Conservation (phyloP, 2,113 vertebrate genomes). For the Poeciliopsis turrubarensis region DNA sequence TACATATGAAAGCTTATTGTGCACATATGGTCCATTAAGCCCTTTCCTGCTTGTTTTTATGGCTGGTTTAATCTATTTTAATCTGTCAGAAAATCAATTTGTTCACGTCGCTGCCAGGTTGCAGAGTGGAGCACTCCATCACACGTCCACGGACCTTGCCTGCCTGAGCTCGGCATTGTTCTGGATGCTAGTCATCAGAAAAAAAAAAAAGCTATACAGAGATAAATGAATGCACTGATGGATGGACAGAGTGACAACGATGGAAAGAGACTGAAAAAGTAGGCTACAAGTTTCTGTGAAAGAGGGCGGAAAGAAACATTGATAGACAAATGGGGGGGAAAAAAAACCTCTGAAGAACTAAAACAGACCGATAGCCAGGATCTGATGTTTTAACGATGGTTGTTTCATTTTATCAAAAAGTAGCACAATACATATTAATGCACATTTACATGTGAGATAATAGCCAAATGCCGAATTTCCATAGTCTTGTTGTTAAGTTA, state of each 20-base stretch:
- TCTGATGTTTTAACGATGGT: neutral
- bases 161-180: slow-evolving; percentile 59
- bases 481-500: too few relatives aligned
- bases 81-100: slow-evolving; percentile 85
- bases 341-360: slow-evolving; percentile 15
- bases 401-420: too few relatives aligned
- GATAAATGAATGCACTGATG: slow-evolving; percentile 66
- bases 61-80: slow-evolving; percentile 83
- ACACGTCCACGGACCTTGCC: slow-evolving; percentile 69
- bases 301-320: slow-evolving; percentile 32
- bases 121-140: slow-evolving; percentile 78
- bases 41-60: slow-evolving; percentile 81
- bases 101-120: slow-evolving; percentile 79
- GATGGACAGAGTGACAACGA: slow-evolving; percentile 48
- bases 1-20: slow-evolving; percentile 79
- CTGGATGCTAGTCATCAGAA: slow-evolving; percentile 69
- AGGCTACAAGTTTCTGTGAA: slow-evolving; percentile 37
- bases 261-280: slow-evolving; percentile 36
- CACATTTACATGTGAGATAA: too few relatives aligned
- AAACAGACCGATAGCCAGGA: neutral
- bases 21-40: slow-evolving; percentile 80
- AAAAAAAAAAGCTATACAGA: slow-evolving; percentile 28
- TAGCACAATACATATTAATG: too few relatives aligned
- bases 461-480: too few relatives aligned
- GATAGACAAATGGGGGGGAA: slow-evolving; percentile 1